Evolutionary conservation across 2,888 invertebrate genomes (phyloP).

Genomic region (Drosophila suboccidentalis): DNA sequence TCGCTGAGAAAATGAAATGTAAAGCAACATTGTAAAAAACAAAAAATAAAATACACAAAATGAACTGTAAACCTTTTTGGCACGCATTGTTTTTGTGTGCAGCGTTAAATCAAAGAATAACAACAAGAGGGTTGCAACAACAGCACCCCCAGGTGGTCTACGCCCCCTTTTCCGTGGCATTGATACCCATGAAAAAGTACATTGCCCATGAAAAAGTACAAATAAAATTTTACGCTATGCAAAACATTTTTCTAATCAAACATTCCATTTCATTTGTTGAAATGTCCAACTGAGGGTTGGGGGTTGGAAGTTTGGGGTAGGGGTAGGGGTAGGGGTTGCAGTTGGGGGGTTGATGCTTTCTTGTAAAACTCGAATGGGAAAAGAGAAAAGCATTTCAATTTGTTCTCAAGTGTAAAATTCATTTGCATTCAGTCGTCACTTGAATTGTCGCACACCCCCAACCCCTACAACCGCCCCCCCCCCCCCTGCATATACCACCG

Average conservation of each 20-base stretch:
- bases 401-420: constrained; percentile 79
- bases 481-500: neutral
- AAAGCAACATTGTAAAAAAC: constrained; percentile 63
- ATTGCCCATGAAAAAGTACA: constrained; percentile 57
- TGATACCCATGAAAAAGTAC: constrained; percentile 54
- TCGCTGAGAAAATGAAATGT: constrained; percentile 44
- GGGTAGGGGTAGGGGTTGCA: neutral
- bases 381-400: constrained; percentile 38
- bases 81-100: constrained; percentile 64
- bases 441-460: constrained; percentile 38
- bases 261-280: constrained; percentile 77
- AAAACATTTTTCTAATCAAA: constrained; percentile 81
- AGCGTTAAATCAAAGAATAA: constrained; percentile 45
- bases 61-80: constrained; percentile 79
- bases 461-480: too few species aligned
- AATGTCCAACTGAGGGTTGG: constrained; percentile 26
- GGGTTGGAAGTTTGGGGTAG: neutral
- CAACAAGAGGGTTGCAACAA: constrained; percentile 58
- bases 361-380: neutral
- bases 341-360: neutral
- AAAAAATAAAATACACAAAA: constrained; percentile 63
- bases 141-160: constrained; percentile 47
- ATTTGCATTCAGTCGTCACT: constrained; percentile 70
- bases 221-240: constrained; percentile 79
- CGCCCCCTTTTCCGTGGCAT: neutral